Base-by-base conservation (phyloP, 2,113 vertebrate species). In the Varanus komodoensis region DNA sequence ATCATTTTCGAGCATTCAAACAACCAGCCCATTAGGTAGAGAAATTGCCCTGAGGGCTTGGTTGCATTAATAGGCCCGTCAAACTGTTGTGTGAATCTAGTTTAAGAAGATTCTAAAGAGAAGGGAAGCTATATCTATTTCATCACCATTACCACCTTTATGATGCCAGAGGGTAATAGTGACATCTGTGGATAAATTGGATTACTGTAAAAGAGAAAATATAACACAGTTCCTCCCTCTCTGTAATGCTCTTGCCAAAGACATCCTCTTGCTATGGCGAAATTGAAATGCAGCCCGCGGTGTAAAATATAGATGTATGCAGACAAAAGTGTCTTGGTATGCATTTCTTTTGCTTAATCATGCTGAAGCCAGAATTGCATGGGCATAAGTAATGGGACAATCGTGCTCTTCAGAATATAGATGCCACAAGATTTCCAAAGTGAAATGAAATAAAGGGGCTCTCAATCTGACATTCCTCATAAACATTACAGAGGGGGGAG, bases 301-400 rank as follows among this genome's bases (percentile, higher is more conserved):
- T 91, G 88, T 90, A 95, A 94, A 96, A 96, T 94, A 95, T 91
- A 95, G 92, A 93, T 94, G 91, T 87, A 96, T 96, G 94, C 93
- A 94, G 93, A 94, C 5, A 0, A 95, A 91, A 94, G 94, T 93
- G 90, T 92, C 88, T 92, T 91, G 74, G 84, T 91, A 91, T 95
- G 88, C 89, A 52, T 93, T 88, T 93, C 88, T 94, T 94, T 94
- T 94, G 90, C 95, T 94, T 96, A 96, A 96, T 95, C 92, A 92
- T 93, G 92, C 92, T 96, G 95, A 96, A 96, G 95, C 94, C 93
- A 96, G 92, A 93, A 93, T 92, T 94, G 91, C 93, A 93, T 0
- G 0, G 90, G 89, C 93, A 95, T 95, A 96, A 95, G 92, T 95
- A 95, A 96, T 94, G 95, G 94, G 95, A 95, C 95, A 96, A 96